Base-by-base conservation (phyloP, 2,888 invertebrate genomes). In the Timema podura region DNA sequence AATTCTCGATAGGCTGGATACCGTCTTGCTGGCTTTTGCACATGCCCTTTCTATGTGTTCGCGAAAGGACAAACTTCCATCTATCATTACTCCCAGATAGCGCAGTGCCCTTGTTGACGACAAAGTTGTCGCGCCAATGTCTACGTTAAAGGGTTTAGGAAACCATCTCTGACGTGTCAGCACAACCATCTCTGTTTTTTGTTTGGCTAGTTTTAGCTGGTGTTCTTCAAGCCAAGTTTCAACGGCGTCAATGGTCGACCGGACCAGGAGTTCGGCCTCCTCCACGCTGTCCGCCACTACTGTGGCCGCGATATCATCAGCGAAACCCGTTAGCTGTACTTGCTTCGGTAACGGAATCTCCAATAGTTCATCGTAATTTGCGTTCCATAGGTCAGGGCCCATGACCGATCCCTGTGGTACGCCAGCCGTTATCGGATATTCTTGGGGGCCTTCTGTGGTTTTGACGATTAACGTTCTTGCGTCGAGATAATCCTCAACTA, bases 21-120 rank as follows among this genome's bases (percentile, higher is more conserved):
- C 3, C 51, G n/a, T 51, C n/a, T 51, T 51, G 3, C 51, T 51
- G n/a, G 51, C 51, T 51, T 51, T 51, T 11, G 3, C 3, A 3
- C 51, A 3, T 51, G 51, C 11, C 11, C 51, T 51, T 51, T 51
- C 51, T 2, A 51, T 2, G 51, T 51, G 51, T 11, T 51, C 51
- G 11, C 3, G 51, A 51, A 51, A 51, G 51, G 30, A 30, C 30
- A 30, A 3, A 1, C 3, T 30, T 30, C 3, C 30, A 3, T 30
- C 30, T 30, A 30, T 30, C 30, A 30, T 3, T 3, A 30, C 30
- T 30, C 30, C 30, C 30, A 30, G 30, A 30, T 30, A 30, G 51
- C 51, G 51, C 51, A 51, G 51, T 51, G 51, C 51, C n/a, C 51
- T 13, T 51, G 51, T 51, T 51, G 51, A 51, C n/a, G 51, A 13